Conservation (phyloP, 2,888 invertebrate species). For the Serrognathus titanus region DNA sequence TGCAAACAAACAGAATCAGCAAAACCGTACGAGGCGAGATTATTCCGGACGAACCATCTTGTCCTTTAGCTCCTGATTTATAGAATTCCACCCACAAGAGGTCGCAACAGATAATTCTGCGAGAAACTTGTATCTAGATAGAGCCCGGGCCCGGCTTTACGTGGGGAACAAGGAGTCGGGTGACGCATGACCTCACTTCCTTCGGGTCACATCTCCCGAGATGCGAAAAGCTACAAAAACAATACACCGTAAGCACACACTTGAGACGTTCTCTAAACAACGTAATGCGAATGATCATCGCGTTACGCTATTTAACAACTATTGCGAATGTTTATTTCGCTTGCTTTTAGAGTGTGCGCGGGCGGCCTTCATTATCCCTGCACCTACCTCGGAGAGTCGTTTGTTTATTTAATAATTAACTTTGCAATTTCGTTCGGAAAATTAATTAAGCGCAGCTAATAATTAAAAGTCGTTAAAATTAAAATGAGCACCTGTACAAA, state of each 20-base stretch:
- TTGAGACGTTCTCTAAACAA: slow-evolving; percentile 4
- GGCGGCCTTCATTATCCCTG: too few relatives aligned
- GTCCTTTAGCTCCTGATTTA: slow-evolving; percentile 14
- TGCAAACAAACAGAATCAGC: slow-evolving; percentile 1
- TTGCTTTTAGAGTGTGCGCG: too few relatives aligned
- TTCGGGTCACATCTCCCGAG: slow-evolving; percentile 17
- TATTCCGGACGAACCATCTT: background rate
- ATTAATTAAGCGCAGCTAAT: background rate
- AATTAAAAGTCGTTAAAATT: background rate
- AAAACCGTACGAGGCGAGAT: background rate
- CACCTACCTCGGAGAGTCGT: too few relatives aligned
- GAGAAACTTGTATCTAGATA: slow-evolving; percentile 12
- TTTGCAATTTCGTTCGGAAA: too few relatives aligned
- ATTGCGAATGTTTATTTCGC: too few relatives aligned
- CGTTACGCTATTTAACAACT: slow-evolving; percentile 26
- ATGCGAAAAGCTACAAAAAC: slow-evolving; percentile 17
- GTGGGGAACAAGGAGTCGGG: slow-evolving; percentile 3
- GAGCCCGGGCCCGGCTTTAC: background rate
- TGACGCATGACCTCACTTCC: slow-evolving; percentile 13
- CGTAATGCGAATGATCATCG: slow-evolving; percentile 24
- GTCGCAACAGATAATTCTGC: slow-evolving; percentile 19
- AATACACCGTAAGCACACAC: slow-evolving; percentile 14
- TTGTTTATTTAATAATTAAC: too few relatives aligned
- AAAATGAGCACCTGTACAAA: background rate
- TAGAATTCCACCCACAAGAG: slow-evolving; percentile 12